phyloP scores from a whole-genome alignment of 2,797 vertebrate species.

The Brotogeris chrysoptera region DNA sequence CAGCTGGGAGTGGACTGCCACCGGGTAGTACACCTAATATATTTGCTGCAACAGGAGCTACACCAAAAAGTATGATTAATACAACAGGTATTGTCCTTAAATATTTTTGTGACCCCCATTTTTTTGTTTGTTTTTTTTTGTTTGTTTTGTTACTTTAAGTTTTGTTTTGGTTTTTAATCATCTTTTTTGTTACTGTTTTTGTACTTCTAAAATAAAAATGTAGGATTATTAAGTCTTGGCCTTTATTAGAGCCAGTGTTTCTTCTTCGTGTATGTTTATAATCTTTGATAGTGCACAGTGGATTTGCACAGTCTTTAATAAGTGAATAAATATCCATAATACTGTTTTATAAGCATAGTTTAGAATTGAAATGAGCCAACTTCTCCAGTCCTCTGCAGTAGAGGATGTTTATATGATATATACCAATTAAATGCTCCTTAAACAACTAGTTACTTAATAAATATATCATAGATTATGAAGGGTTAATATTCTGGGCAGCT shows the following conservation, averaged over 20 bases:
- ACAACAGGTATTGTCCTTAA: constrained; percentile 92
- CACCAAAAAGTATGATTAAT: constrained; percentile 99
- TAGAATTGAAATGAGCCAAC: not conserved
- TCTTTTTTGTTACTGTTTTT: constrained; percentile 3
- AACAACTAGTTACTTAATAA: not conserved
- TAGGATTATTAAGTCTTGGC: not conserved
- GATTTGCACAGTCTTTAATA: not conserved
- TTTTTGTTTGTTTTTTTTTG: constrained; percentile 30
- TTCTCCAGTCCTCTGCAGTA: not conserved
- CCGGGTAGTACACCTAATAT: constrained; percentile 90
- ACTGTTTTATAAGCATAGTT: not conserved
- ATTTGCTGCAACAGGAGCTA: constrained; percentile 88
- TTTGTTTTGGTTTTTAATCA: constrained; percentile 8
- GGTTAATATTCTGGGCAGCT: not conserved
- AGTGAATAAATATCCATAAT: not conserved
- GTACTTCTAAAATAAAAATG: not conserved
- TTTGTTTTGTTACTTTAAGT: constrained; percentile 36
- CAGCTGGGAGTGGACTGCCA: constrained; percentile 80
- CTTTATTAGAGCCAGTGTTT: not conserved
- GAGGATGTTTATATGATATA: not conserved
- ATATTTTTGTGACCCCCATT: constrained; percentile 77
- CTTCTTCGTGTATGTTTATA: not conserved
- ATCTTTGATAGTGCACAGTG: not conserved
- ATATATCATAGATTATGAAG: not conserved
- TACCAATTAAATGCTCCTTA: not conserved